Evolutionary conservation across 1,140 invertebrate genomes (phyloP).

Genomic region (Calephelis virginiensis): DNA sequence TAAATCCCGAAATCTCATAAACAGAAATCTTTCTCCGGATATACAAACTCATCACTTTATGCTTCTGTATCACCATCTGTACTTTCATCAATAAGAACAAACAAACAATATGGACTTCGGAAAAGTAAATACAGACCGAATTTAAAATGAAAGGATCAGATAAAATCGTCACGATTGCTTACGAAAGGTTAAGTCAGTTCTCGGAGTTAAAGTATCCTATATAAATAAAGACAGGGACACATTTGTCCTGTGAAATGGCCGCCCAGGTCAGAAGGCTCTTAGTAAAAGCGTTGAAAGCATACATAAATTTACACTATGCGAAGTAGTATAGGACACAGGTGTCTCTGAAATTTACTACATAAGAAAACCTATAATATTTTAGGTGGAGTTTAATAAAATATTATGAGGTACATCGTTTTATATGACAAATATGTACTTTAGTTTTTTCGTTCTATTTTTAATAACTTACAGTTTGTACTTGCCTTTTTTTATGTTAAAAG

Average conservation of each 20-base stretch:
- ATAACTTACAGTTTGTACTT: too few species aligned
- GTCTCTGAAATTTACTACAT: conserved; percentile 48
- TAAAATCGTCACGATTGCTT: conserved; percentile 34
- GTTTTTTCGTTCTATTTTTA: too few species aligned
- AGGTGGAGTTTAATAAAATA: conserved; percentile 20
- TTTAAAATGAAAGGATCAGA: conserved; percentile 30
- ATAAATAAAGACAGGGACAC: conserved; percentile 58
- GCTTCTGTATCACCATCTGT: too few species aligned
- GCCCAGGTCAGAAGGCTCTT: conserved; percentile 71
- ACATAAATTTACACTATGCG: conserved; percentile 72
- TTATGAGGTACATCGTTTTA: neutral
- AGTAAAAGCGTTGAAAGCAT: conserved; percentile 73
- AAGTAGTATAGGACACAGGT: conserved; percentile 62
- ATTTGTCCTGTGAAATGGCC: conserved; percentile 67
- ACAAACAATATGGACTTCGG: too few species aligned
- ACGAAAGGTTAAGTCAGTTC: conserved; percentile 34
- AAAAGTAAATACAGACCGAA: neutral
- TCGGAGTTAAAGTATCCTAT: conserved; percentile 54
- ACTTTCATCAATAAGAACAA: too few species aligned
- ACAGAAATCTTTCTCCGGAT: too few species aligned
- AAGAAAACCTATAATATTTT: neutral
- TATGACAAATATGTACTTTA: too few species aligned
- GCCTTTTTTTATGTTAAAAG: too few species aligned
- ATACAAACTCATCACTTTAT: too few species aligned
- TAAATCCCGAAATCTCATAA: too few species aligned